These are phyloP conservation scores for Cremastinae sp. DNA, from an alignment of 2,888 invertebrate species.

Conservation along the genomic window DNA sequence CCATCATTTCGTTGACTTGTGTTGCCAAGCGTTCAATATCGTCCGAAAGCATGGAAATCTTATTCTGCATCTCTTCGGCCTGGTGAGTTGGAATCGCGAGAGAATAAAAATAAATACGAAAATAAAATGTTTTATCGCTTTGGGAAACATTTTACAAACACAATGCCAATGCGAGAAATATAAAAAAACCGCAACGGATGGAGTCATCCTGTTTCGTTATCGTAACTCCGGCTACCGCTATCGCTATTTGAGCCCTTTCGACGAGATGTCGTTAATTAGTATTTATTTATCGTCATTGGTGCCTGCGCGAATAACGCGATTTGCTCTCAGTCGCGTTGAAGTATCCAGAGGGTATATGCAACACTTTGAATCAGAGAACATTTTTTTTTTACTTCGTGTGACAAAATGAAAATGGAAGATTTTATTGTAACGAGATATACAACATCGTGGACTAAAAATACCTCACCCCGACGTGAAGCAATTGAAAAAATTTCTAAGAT, in stretches of 20 bases:
- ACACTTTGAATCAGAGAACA: background rate
- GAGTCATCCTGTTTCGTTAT: constrained; percentile 73
- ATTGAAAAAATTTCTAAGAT: constrained; percentile 69
- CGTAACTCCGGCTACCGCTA: constrained; percentile 67
- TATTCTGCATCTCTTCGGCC: constrained; percentile 92
- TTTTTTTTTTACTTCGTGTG: background rate
- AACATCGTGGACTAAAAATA: constrained; percentile 34
- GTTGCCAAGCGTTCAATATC: constrained; percentile 98
- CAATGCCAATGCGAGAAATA: constrained; percentile 8
- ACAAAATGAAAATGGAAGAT: constrained; percentile 63
- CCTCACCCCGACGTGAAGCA: constrained; percentile 22
- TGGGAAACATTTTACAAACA: constrained; percentile 39
- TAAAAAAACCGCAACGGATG: constrained; percentile 72
- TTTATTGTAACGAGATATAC: constrained; percentile 57
- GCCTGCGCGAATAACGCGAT: constrained; percentile 27
- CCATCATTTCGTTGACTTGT: constrained; percentile 98
- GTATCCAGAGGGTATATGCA: constrained; percentile 2
- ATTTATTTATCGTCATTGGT: constrained; percentile 62
- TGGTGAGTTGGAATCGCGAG: constrained; percentile 83
- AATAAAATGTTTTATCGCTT: background rate
- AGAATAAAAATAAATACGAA: no score
- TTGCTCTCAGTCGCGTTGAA: constrained; percentile 37
- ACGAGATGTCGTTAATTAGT: constrained; percentile 68
- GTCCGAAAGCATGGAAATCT: constrained; percentile 95
- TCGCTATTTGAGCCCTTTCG: constrained; percentile 63